These are phyloP conservation scores for Oligia strigilis DNA, from an alignment of 2,888 invertebrate genomes.

Conservation along the genomic window DNA sequence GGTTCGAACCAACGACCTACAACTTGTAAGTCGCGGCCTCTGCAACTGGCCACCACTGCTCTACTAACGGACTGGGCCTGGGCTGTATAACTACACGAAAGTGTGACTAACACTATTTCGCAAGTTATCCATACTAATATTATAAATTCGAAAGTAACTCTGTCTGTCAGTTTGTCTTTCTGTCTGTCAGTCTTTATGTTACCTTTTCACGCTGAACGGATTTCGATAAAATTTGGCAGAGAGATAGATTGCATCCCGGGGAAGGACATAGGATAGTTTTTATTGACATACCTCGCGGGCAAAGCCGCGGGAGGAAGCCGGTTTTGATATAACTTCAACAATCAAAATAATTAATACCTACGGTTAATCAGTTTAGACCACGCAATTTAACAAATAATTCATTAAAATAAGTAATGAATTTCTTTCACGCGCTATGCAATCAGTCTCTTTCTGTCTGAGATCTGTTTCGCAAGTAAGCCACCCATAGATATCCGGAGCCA, in stretches of 20 bases:
- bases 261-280: too few species aligned
- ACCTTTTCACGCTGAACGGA: too few species aligned
- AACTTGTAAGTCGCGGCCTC: not conserved
- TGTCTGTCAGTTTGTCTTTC: too few species aligned
- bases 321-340: not conserved
- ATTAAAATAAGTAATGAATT: constrained; percentile 27
- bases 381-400: constrained; percentile 9
- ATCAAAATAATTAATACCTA: not conserved
- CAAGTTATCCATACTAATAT: not conserved
- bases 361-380: not conserved
- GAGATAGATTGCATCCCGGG: too few species aligned
- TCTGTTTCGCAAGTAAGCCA: constrained; percentile 66
- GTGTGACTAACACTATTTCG: not conserved
- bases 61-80: not conserved
- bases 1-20: not conserved
- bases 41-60: not conserved
- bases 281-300: too few species aligned
- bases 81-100: not conserved
- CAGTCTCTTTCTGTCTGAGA: constrained; percentile 40
- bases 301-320: too few species aligned
- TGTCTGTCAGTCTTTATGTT: too few species aligned
- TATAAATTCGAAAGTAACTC: too few species aligned
- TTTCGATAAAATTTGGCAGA: too few species aligned
- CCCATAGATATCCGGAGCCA: constrained; percentile 40
- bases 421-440: constrained; percentile 38